Base-by-base conservation (phyloP, 2,797 vertebrate species). In the Australoheros facetus region DNA sequence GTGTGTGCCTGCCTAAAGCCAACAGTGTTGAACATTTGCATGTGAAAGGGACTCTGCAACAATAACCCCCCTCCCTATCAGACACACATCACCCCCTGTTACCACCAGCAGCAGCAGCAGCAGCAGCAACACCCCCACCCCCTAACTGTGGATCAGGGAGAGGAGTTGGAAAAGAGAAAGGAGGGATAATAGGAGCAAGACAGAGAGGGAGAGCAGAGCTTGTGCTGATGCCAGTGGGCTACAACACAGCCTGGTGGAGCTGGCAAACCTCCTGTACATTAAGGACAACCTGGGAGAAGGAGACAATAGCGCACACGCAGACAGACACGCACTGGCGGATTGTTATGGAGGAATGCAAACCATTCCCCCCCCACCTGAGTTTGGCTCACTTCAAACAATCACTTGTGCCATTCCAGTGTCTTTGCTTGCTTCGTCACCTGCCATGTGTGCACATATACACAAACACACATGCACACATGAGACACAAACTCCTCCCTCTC, bases 21-120 rank as follows among this genome's bases (percentile, higher is more conserved):
- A 86, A 88, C 83, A 84, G 80, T 71, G 82, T n/a, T 69, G 23
- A 51, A 75, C 78, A 94, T 94, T 94, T 92, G 91, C 94, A 94
- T 94, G 85, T 93, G 92, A 94, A 94, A 92, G 80, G 79, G 32
- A 56, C 77, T 85, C 73, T 54, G 71, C 87, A 91, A 94, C 92
- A 94, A 94, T 93, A 83, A 55, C 78, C 82, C 82, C 39, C 87
- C 71, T 75, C 86, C 87, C 86, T 77, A 83, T 80, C 85, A 81
- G 87, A 85, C 77, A 82, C 78, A 79, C 88, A 92, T 87, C 90
- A 84, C 58, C 72, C 78, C 83, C 84, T 69, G 42, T 82, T 84
- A 85, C 80, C 85, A 87, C 21, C 37, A 39, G 70, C 81, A 83
- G 34, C 66, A 71, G 58, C 77, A 86, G 32, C 58, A 62, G 39